Percentiles rank a stretch among this genome's conserved stretches.
Conservation (phyloP, 2,888 invertebrate genomes). For the Chromoteleia sp. region DNA sequence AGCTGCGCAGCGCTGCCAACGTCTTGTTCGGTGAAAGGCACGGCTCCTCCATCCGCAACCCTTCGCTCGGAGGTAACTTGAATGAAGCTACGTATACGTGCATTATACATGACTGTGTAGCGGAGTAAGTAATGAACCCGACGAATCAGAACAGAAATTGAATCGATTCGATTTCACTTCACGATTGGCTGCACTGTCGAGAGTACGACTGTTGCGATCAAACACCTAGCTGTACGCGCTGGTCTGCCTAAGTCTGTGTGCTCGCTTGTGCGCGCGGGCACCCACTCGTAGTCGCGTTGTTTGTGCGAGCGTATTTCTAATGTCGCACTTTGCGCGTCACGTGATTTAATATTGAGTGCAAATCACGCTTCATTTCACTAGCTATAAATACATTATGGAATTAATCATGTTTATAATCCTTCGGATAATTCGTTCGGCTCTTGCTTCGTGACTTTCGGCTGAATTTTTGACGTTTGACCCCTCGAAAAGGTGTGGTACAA, state of each 20-base stretch:
- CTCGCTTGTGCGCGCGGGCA: background rate
- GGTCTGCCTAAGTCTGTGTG: background rate
- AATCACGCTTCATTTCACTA: conserved; percentile 48
- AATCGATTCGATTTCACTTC: conserved; percentile 80
- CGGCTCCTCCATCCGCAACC: conserved; percentile 10
- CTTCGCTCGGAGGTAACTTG: conserved; percentile 10
- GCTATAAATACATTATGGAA: conserved; percentile 54
- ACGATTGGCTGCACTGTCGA: conserved; percentile 75
- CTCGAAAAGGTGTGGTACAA: too few relatives aligned
- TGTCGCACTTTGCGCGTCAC: conserved; percentile 27
- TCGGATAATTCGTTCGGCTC: background rate
- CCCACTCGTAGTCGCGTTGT: conserved; percentile 36
- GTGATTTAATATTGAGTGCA: conserved; percentile 49
- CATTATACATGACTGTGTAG: conserved; percentile 50
- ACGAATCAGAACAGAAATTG: conserved; percentile 80
- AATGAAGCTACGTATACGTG: conserved; percentile 49
- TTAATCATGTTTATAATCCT: conserved; percentile 30
- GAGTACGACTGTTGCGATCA: conserved; percentile 56
- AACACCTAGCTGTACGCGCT: conserved; percentile 26
- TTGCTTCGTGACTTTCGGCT: background rate
- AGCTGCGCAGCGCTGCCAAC: conserved; percentile 20
- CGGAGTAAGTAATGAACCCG: conserved; percentile 76
- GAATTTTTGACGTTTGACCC: too few relatives aligned
- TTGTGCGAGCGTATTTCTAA: conserved; percentile 56
- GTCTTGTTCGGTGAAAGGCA: conserved; percentile 37